These are phyloP conservation scores for Molossus molossus DNA, from an alignment of 2,797 vertebrate species.

Conservation along the genomic window DNA sequence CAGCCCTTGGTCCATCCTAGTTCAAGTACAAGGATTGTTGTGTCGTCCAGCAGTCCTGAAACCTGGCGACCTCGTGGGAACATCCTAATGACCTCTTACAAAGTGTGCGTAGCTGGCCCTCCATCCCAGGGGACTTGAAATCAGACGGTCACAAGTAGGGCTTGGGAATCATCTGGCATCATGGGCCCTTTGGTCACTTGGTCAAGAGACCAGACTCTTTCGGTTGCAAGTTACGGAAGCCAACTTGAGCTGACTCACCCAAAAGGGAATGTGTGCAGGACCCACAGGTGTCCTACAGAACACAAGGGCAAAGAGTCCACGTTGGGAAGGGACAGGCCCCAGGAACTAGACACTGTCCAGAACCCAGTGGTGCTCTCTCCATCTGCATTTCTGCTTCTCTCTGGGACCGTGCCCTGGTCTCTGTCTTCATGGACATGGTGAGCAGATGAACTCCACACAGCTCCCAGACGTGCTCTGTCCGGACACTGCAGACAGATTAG, in stretches of 20 bases:
- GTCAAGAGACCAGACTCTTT: not conserved
- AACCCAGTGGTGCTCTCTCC: fast-evolving
- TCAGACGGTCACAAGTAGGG: not conserved
- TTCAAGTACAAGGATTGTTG: not conserved
- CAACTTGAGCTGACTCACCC: not conserved
- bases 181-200: not conserved
- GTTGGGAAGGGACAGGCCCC: not conserved
- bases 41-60: not conserved
- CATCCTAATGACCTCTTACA: not conserved
- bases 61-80: not conserved
- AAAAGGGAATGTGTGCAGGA: not conserved
- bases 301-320: not conserved
- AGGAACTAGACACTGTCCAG: not conserved
- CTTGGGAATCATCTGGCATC: not conserved
- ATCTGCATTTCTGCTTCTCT: not conserved
- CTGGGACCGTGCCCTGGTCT: not conserved
- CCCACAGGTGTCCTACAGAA: not conserved
- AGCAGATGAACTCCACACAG: not conserved
- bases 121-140: not conserved
- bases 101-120: not conserved
- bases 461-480: not conserved
- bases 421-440: too few relatives aligned
- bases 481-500: not conserved
- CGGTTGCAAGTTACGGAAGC: not conserved
- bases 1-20: not conserved